These are phyloP conservation scores for Andrena trimmerana DNA, from an alignment of 2,888 invertebrate species.

Conservation along the genomic window DNA sequence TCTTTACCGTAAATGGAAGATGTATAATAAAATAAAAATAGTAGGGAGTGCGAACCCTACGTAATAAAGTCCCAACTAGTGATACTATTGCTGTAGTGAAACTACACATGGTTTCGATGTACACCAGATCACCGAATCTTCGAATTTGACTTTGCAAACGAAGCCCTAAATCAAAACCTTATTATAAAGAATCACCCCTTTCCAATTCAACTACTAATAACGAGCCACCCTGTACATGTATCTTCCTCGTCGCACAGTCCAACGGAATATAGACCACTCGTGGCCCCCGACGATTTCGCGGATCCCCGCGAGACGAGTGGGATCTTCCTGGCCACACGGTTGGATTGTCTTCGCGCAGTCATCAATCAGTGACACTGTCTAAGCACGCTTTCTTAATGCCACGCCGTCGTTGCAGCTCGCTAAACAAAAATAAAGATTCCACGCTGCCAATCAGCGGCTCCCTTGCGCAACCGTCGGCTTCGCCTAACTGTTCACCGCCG, in stretches of 20 bases:
- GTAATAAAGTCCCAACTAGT: too few species aligned
- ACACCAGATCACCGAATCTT: too few species aligned
- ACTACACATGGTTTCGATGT: too few species aligned
- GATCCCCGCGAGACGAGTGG: background rate
- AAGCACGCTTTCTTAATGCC: slow-evolving; percentile 53
- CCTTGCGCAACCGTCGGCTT: slow-evolving; percentile 57
- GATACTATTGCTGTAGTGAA: too few species aligned
- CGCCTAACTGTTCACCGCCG: slow-evolving; percentile 8
- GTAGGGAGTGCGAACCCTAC: too few species aligned
- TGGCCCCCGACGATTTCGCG: slow-evolving; percentile 1
- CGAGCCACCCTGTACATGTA: too few species aligned
- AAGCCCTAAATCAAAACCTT: too few species aligned
- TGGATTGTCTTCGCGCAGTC: slow-evolving; percentile 40
- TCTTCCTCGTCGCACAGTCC: background rate
- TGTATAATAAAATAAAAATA: too few species aligned
- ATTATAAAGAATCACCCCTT: too few species aligned
- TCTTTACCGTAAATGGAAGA: too few species aligned
- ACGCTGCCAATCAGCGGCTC: slow-evolving; percentile 13
- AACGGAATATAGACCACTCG: background rate
- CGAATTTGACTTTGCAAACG: too few species aligned
- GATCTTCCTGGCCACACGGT: background rate
- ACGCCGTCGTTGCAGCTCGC: slow-evolving; percentile 39
- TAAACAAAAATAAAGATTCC: slow-evolving; percentile 56
- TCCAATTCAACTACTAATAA: too few species aligned
- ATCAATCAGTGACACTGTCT: slow-evolving; percentile 52